A percentile compares a stretch with the other conserved stretches of the same genome.
Evolutionary conservation across 2,888 invertebrate species (phyloP).

Genomic region (Raillietiella orientalis): DNA sequence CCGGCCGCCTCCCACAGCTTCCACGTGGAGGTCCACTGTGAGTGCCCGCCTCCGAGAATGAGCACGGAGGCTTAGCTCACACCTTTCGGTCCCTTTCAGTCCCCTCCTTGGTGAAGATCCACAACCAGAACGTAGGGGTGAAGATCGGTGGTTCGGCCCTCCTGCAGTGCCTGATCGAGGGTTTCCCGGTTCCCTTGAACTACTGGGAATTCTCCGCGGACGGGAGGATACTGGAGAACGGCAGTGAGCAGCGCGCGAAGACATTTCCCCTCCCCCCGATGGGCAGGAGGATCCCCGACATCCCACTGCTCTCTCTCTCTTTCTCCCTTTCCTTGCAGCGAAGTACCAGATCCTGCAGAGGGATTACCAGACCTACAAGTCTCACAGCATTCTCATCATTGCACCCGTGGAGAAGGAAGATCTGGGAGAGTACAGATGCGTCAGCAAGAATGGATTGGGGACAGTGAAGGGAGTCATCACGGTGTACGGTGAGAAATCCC

Average conservation of each 20-base stretch:
- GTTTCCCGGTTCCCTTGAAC: constrained; percentile 48
- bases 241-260: constrained; percentile 21
- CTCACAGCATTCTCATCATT: constrained; percentile 44
- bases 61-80: no score
- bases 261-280: no score
- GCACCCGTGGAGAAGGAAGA: constrained; percentile 30
- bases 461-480: constrained; percentile 37
- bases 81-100: constrained; percentile 26
- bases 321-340: no score
- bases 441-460: constrained; percentile 49
- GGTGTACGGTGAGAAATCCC: constrained; percentile 22
- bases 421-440: constrained; percentile 42
- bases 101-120: constrained; percentile 45
- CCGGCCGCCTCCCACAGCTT: constrained; percentile 47
- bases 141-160: constrained; percentile 30
- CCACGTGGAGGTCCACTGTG: constrained; percentile 61
- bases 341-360: constrained; percentile 18
- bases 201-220: constrained; percentile 58
- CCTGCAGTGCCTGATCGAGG: constrained; percentile 39
- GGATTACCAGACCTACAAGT: constrained; percentile 18
- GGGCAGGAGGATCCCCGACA: no score
- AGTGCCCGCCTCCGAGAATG: no score
- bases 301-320: no score
- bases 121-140: constrained; percentile 35
- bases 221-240: constrained; percentile 31